Percentiles rank a stretch among this genome's conserved stretches.
These are phyloP conservation scores for Holocentrus rufus DNA, from an alignment of 2,797 vertebrate genomes.

Conservation along the genomic window DNA sequence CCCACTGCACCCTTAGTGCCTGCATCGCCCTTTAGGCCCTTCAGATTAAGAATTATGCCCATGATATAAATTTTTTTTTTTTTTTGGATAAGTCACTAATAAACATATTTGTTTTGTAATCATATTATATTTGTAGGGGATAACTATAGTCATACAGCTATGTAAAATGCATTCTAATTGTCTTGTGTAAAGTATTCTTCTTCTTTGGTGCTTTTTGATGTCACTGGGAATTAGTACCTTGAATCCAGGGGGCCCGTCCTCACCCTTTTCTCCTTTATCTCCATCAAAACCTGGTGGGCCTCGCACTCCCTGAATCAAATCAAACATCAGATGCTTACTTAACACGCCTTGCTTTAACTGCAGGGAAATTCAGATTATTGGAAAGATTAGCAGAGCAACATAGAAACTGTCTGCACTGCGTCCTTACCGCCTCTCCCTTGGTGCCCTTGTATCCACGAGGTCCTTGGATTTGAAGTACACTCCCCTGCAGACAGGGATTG, in stretches of 20 bases:
- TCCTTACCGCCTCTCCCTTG: slow-evolving; percentile 87
- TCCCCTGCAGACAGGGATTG: slow-evolving; percentile 79
- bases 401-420: neutral
- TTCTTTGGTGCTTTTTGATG: neutral
- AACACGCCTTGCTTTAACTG: neutral
- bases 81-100: neutral
- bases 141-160: too few relatives aligned
- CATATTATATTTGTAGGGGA: too few relatives aligned
- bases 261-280: slow-evolving; percentile 94
- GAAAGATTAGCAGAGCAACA: neutral
- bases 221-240: slow-evolving; percentile 79
- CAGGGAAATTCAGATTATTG: neutral
- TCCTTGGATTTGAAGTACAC: slow-evolving; percentile 81
- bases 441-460: slow-evolving; percentile 88
- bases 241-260: slow-evolving; percentile 88
- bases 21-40: slow-evolving; percentile 89
- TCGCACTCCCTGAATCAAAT: slow-evolving; percentile 81
- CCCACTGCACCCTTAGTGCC: slow-evolving; percentile 88
- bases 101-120: too few relatives aligned
- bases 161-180: neutral
- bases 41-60: slow-evolving; percentile 16
- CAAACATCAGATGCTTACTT: neutral
- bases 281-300: slow-evolving; percentile 90
- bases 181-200: neutral
- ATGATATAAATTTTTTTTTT: neutral